Evolutionary conservation across 2,113 vertebrate genomes (phyloP), one percentile per base, ranked within the genome.

Genomic region (Sylvia atricapilla): DNA sequence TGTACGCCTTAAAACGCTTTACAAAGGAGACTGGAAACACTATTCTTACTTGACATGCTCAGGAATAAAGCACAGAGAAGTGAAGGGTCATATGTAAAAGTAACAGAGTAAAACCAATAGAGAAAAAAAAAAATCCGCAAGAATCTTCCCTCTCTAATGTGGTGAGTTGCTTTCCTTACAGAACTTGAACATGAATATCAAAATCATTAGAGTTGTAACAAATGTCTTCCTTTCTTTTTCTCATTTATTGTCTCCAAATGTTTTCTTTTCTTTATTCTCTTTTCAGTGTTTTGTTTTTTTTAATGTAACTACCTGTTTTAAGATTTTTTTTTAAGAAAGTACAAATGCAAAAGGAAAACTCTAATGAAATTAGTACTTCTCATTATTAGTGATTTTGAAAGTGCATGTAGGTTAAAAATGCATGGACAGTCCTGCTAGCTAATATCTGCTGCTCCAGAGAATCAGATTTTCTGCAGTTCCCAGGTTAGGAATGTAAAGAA

Each of bases 401-500:
- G 30, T 25, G 11, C 15, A 37, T 8, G 2, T 52, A 35, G 4
- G 17, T 78, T 78, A 87, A 87, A 70, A 35, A 72, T 1, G 2
- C 11, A 31, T 19, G 62, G 67, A 76, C 24, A 62, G 31, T n/a
- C 63, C 20, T 64, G 39, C 9, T 64, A 79, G 22, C 5, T 69
- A 35, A 87, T 7, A 20, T 64, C 62, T 85, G 41, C 47, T 83
- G 41, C 27, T 87, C 28, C 78, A 73, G 49, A 83, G 37, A 85
- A 90, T 93, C 67, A 94, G 67, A 93, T 93, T 85, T 94, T 69
- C 59, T 92, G 67, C 70, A 46, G n/a, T 83, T 80, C 23, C 31
- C 11, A n/a, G 60, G 70, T 62, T 88, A 58, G 28, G 41, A 88
- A 73, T 85, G 53, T 49, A 90, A 94, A 84, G 60, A 90, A 93